Evolutionary conservation across 37 sponge, comb jelly and placozoan species (phyloP).

Genomic region (Bolinopsis microptera): DNA sequence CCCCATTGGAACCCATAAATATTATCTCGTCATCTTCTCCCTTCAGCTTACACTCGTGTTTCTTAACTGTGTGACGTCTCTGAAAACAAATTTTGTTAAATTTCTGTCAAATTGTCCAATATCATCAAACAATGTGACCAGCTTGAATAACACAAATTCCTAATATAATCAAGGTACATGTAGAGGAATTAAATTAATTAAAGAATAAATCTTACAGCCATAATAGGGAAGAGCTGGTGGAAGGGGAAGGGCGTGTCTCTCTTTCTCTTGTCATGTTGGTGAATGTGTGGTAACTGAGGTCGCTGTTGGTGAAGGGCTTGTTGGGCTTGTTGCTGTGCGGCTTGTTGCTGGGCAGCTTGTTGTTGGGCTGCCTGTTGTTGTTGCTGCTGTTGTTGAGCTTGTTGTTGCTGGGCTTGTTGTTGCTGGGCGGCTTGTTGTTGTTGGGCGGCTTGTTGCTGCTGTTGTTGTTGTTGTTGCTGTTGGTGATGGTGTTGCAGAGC

Average conservation of each 20-base stretch:
- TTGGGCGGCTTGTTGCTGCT: slow-evolving; percentile 7
- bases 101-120: too few species aligned
- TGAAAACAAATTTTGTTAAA: slow-evolving; percentile 21
- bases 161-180: too few species aligned
- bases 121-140: too few species aligned
- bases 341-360: neutral
- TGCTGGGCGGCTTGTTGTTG: neutral
- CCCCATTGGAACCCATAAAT: slow-evolving; percentile 59
- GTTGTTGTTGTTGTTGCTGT: slow-evolving; percentile 22
- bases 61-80: slow-evolving; percentile 41
- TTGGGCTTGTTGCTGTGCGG: slow-evolving; percentile 7
- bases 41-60: slow-evolving; percentile 64
- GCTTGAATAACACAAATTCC: too few species aligned
- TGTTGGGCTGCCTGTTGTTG: slow-evolving; percentile 45
- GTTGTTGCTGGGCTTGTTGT: too few species aligned
- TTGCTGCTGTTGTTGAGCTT: too few species aligned
- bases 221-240: slow-evolving; percentile 55
- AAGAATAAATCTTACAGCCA: slow-evolving; percentile 43
- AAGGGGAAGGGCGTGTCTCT: slow-evolving; percentile 24
- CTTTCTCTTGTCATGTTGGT: slow-evolving; percentile 30
- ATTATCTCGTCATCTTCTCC: slow-evolving; percentile 53
- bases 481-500: slow-evolving; percentile 56
- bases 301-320: neutral
- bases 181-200: too few species aligned
- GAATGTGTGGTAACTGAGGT: neutral